These are phyloP conservation scores for Cerastoderma edule DNA, from an alignment of 2,888 invertebrate species.

Conservation along the genomic window DNA sequence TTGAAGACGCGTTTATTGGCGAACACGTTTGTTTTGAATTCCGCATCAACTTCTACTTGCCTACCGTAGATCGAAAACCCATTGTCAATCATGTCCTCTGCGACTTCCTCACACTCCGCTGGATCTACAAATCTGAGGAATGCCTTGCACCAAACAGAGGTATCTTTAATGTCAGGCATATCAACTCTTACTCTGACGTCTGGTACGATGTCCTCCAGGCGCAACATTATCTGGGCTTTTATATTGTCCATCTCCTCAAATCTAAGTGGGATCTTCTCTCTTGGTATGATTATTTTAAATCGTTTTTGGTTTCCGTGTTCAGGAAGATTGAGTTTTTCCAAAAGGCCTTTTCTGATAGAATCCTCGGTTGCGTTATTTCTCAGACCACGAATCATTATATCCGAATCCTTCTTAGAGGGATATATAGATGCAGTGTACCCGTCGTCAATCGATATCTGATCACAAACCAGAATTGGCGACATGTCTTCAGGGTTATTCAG, in stretches of 20 bases:
- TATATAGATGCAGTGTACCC: neutral
- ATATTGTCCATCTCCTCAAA: neutral
- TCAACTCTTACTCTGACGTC: constrained; percentile 43
- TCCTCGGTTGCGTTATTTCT: constrained; percentile 50
- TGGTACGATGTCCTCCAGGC: constrained; percentile 24
- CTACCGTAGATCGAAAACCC: constrained; percentile 13
- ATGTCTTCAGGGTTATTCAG: constrained; percentile 54
- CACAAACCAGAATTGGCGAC: constrained; percentile 10
- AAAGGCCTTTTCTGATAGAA: constrained; percentile 41
- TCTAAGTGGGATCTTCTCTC: constrained; percentile 21
- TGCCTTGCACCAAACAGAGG: constrained; percentile 53
- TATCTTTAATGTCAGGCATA: constrained; percentile 40
- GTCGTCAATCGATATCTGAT: neutral
- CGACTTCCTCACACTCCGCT: constrained; percentile 59
- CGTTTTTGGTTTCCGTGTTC: neutral
- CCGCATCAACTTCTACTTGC: constrained; percentile 29
- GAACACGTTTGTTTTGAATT: constrained; percentile 53
- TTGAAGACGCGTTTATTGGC: constrained; percentile 51
- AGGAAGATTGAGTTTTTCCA: constrained; percentile 16
- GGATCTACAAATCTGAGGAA: constrained; percentile 63
- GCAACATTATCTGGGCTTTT: neutral
- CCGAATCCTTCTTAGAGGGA: constrained; percentile 16
- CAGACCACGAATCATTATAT: constrained; percentile 39
- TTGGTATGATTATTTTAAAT: constrained; percentile 49
- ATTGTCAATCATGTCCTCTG: constrained; percentile 13